Conservation (phyloP, 2,888 invertebrate genomes). For the Phragmatobia fuliginosa region DNA sequence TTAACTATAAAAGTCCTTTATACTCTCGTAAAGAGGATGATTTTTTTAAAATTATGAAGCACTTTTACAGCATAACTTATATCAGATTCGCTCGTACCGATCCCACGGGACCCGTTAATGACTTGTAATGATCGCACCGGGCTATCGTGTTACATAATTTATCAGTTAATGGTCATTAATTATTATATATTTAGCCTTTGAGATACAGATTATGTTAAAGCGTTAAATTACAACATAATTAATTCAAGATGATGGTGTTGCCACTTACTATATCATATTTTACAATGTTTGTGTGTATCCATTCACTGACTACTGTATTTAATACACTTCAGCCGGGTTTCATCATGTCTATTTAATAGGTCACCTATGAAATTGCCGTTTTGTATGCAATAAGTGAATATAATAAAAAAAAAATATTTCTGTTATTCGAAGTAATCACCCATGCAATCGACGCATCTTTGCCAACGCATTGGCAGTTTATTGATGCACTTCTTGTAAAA, state of each 20-base stretch:
- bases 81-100: conserved; percentile 24
- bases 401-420: too few relatives aligned
- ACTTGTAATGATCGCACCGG: conserved; percentile 24
- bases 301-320: too few relatives aligned
- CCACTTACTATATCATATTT: background rate
- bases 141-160: conserved; percentile 34
- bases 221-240: conserved; percentile 4
- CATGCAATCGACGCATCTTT: too few relatives aligned
- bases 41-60: conserved; percentile 18
- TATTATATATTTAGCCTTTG: conserved; percentile 9
- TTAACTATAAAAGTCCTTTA: background rate
- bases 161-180: conserved; percentile 26
- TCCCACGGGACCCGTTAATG: conserved; percentile 34
- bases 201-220: conserved; percentile 1
- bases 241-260: background rate
- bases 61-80: conserved; percentile 18
- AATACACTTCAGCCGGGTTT: too few relatives aligned
- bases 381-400: too few relatives aligned
- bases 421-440: too few relatives aligned
- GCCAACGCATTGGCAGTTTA: too few relatives aligned
- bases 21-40: background rate
- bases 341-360: too few relatives aligned
- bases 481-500: too few relatives aligned
- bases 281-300: too few relatives aligned
- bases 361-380: too few relatives aligned